These are phyloP conservation scores for Halcyon leucocephala DNA, from an alignment of 2,797 vertebrate genomes.

Conservation along the genomic window DNA sequence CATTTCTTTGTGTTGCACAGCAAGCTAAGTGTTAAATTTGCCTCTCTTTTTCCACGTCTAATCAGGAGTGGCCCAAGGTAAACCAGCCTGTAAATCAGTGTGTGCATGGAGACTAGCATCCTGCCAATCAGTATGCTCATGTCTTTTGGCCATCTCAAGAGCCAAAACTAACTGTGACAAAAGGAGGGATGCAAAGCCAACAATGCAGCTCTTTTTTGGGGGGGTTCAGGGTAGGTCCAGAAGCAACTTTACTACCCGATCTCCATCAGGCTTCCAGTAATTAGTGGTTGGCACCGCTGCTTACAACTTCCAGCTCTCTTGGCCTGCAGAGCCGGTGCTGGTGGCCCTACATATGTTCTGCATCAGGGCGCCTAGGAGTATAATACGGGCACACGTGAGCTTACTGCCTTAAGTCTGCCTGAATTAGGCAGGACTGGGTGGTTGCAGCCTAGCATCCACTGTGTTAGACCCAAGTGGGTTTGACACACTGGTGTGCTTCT, in stretches of 20 bases:
- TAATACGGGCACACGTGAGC: rapidly evolving
- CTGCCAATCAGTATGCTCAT: not conserved
- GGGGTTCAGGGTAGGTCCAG: not conserved
- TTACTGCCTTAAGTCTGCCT: rapidly evolving
- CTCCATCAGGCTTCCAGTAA: not conserved
- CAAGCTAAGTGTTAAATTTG: not conserved
- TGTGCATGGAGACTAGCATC: not conserved
- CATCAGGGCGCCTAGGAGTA: not conserved
- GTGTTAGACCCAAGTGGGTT: not conserved
- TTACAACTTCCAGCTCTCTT: not conserved
- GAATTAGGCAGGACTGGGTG: not conserved
- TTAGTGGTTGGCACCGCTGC: not conserved
- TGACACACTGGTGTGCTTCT: not conserved
- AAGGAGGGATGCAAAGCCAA: slow-evolving; percentile 13
- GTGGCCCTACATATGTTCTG: not conserved
- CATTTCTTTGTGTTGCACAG: not conserved
- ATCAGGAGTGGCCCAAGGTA: not conserved
- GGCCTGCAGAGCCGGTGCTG: not conserved
- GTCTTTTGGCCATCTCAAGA: not conserved
- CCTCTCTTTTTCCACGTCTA: not conserved
- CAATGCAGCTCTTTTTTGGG: not conserved
- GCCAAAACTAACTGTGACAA: not conserved
- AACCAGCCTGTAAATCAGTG: not conserved
- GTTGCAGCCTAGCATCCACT: rapidly evolving
- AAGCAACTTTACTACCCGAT: not conserved